Percentiles rank a stretch among this genome's conserved stretches.
phyloP scores from a whole-genome alignment of 2,888 invertebrate species.

The Megalurothrips usitatus region DNA sequence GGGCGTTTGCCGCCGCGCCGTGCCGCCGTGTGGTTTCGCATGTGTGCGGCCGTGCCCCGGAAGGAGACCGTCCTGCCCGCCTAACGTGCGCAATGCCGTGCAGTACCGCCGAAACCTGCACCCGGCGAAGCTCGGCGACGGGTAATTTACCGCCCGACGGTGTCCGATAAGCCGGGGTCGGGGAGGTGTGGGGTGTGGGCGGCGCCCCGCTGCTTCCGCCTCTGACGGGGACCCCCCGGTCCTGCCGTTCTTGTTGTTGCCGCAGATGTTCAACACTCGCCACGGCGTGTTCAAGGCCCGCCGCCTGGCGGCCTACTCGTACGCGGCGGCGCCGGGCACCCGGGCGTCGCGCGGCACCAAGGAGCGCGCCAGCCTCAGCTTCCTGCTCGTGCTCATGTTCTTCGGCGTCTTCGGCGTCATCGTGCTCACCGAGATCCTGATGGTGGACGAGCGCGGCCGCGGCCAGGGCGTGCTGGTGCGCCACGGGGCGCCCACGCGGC shows the following conservation, averaged over 20 bases:
- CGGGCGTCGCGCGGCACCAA: slow-evolving; percentile 31
- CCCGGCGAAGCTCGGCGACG: too few relatives aligned
- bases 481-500: slow-evolving; percentile 49
- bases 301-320: slow-evolving; percentile 35
- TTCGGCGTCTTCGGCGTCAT: slow-evolving; percentile 84
- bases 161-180: too few relatives aligned
- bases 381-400: slow-evolving; percentile 85
- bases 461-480: slow-evolving; percentile 52
- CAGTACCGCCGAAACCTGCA: too few relatives aligned
- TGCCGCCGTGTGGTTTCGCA: background rate
- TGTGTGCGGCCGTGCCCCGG: background rate
- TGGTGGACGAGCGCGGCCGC: slow-evolving; percentile 55
- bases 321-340: background rate
- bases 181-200: too few relatives aligned
- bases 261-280: slow-evolving; percentile 14
- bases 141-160: too few relatives aligned
- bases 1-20: background rate
- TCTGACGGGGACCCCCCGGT: too few relatives aligned
- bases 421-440: slow-evolving; percentile 76
- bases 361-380: slow-evolving; percentile 81
- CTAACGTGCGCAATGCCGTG: too few relatives aligned
- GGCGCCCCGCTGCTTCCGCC: background rate
- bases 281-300: slow-evolving; percentile 30
- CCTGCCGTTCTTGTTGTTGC: background rate
- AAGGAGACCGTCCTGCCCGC: too few relatives aligned